These are phyloP conservation scores for Antedon mediterranea DNA, from an alignment of 53 echinoderm and acorn worm species.

Conservation along the genomic window DNA sequence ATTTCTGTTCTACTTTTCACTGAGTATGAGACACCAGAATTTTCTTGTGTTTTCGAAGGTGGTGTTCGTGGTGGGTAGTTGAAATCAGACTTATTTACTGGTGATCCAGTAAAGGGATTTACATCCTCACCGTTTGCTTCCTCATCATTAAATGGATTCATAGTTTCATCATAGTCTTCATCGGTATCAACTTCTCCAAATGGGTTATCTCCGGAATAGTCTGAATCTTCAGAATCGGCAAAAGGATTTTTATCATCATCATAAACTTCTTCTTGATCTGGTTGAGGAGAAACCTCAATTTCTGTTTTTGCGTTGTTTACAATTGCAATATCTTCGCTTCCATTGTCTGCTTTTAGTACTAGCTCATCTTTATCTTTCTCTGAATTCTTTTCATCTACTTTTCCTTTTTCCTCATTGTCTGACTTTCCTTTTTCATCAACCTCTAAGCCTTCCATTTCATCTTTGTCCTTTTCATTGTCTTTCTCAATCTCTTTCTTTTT, in stretches of 20 bases:
- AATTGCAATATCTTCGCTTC: not conserved
- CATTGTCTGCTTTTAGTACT: not conserved
- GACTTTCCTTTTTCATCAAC: slow-evolving; percentile 10
- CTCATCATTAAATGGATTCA: slow-evolving; percentile 80
- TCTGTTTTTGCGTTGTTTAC: not conserved
- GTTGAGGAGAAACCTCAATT: not conserved
- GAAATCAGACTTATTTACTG: slow-evolving; percentile 29
- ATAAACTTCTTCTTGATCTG: slow-evolving; percentile 10
- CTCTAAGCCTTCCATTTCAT: slow-evolving; percentile 2
- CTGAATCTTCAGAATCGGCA: not conserved
- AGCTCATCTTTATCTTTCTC: slow-evolving; percentile 8
- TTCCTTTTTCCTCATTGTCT: not conserved
- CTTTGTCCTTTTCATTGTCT: slow-evolving; percentile 13
- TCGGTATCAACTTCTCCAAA: slow-evolving; percentile 5
- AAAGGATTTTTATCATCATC: slow-evolving; percentile 14
- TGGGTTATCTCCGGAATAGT: not conserved
- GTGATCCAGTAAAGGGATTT: slow-evolving; percentile 59
- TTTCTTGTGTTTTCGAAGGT: slow-evolving; percentile 23
- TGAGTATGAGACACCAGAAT: slow-evolving; percentile 21
- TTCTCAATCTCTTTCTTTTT: not conserved
- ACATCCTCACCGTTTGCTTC: slow-evolving; percentile 20
- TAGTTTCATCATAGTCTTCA: slow-evolving; percentile 56
- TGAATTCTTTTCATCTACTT: not conserved
- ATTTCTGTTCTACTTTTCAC: slow-evolving; percentile 78
- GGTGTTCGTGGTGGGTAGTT: slow-evolving; percentile 17